Base-by-base conservation (phyloP, 2,797 vertebrate genomes). In the Champsocephalus esox region DNA sequence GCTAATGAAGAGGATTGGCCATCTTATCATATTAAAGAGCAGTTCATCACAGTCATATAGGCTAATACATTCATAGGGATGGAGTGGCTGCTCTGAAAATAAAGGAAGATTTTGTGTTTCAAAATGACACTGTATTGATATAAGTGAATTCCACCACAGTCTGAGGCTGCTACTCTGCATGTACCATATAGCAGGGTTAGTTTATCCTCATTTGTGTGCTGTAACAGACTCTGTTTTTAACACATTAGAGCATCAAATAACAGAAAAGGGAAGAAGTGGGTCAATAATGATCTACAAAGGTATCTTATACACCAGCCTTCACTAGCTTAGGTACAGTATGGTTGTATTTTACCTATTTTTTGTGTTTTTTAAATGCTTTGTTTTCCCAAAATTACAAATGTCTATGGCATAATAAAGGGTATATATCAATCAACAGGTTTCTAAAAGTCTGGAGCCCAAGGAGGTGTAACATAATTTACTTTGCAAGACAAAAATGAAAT, bases 1-100 rank as follows among this genome's bases (percentile, higher is more conserved):
- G 60, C 41, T 81, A 87, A 90, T 84, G 71, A 86, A 82, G 67
- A 81, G 73, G 55, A 69, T 66, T 79, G 57, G 50, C 57, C 55
- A 32, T 45, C 56, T 75, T 78, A 71, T 80, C 77, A 73, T 71
- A 73, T 69, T 83, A 70, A 80, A 89, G 44, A 77, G 34, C 62
- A 63, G 70, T 71, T 85, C 48, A 81, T 85, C 75, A 70, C 8
- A 76, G 67, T 0, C 52, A 44, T 45, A 81, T 2, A 51, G n/a
- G 16, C 6, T 76, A 21, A 71, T 51, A 34, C 28, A 12, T 38
- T 66, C 17, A 43, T 11, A 13, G 65, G 32, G 43, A 50, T 4
- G 38, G 43, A 24, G 58, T 61, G 52, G 21, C 14, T 2, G 34
- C 21, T 66, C 48, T 59, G 45, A 76, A 66, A 80, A 65, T 62